Base-by-base conservation (phyloP, 2,888 invertebrate genomes). In the Enchytraeus crypticus region DNA sequence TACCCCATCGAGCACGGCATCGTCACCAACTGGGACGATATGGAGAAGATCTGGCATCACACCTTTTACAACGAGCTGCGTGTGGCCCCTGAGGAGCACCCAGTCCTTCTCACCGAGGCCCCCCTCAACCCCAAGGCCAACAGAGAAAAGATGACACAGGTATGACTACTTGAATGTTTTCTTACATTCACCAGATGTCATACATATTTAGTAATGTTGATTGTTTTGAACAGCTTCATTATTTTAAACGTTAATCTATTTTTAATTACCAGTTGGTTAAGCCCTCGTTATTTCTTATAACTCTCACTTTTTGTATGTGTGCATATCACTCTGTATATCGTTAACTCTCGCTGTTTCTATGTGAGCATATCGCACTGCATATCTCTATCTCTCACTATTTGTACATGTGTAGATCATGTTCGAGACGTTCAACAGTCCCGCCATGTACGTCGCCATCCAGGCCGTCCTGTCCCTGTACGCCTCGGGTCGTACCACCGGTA, bases 21-120 rank as follows among this genome's bases (percentile, higher is more conserved):
- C 59, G 72, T 74, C 67, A 74, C 73, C 65, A 73, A 74, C 72
- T 74, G 74, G 74, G 73, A 73, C 53, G 74, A 74, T 59, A 74
- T 95, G 93, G 93, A 93, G 83, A 92, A 95, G 83, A 93, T 95
- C 84, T 95, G 93, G 93, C 93, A 93, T 82, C 93, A 95, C 84
- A 92, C 93, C 77, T 93, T 93, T 87, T 95, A 93, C 88, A 93
- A 95, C 80, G 72, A 73, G 66, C 85, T 95, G 79, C 87, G 93
- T 82, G 92, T 93, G 60, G 92, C 92, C 60, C 92, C 92, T 66
- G 92, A 92, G 81, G 91, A 92, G 81, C 92, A 92, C 80, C 92
- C 92, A 63, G 90, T 92, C 72, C 85, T 92, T 74, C 84, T 91
- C 73, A 92, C 92, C 66, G 92, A 92, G 82, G 91, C 92, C 68